phyloP scores from a whole-genome alignment of 2,888 invertebrate genomes.

The Nymphalis polychloros region DNA sequence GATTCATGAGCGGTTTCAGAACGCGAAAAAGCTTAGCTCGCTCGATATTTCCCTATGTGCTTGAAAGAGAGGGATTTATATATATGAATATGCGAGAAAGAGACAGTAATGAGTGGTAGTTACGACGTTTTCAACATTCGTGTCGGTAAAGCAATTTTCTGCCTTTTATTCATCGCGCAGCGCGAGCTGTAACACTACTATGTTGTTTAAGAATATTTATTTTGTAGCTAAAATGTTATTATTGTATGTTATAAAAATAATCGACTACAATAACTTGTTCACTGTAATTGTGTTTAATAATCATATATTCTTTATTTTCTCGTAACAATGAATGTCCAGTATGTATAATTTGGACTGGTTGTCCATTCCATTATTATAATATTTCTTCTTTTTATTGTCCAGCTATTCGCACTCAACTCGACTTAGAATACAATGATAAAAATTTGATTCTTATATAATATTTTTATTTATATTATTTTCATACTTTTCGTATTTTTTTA shows the following conservation, averaged over 20 bases:
- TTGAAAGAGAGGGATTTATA: slow-evolving; percentile 50
- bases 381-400: no score
- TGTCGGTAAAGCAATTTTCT: slow-evolving; percentile 74
- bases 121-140: slow-evolving; percentile 56
- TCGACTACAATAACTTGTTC: slow-evolving; percentile 40
- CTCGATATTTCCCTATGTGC: slow-evolving; percentile 53
- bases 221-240: slow-evolving; percentile 38
- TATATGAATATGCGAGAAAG: slow-evolving; percentile 44
- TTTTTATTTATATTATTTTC: no score
- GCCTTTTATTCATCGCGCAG: slow-evolving; percentile 73
- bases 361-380: background rate
- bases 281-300: slow-evolving; percentile 29
- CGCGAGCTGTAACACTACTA: slow-evolving; percentile 50
- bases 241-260: slow-evolving; percentile 43
- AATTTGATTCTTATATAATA: background rate
- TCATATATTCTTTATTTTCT: slow-evolving; percentile 19
- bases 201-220: slow-evolving; percentile 53
- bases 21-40: slow-evolving; percentile 71
- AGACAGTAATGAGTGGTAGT: slow-evolving; percentile 55
- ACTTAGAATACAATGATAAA: background rate
- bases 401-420: background rate
- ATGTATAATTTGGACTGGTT: slow-evolving; percentile 9
- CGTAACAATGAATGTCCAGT: slow-evolving; percentile 25
- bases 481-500: no score
- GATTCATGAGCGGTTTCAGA: slow-evolving; percentile 63